phyloP scores from a whole-genome alignment of 2,888 invertebrate species.

The Ophion obscuratus region DNA sequence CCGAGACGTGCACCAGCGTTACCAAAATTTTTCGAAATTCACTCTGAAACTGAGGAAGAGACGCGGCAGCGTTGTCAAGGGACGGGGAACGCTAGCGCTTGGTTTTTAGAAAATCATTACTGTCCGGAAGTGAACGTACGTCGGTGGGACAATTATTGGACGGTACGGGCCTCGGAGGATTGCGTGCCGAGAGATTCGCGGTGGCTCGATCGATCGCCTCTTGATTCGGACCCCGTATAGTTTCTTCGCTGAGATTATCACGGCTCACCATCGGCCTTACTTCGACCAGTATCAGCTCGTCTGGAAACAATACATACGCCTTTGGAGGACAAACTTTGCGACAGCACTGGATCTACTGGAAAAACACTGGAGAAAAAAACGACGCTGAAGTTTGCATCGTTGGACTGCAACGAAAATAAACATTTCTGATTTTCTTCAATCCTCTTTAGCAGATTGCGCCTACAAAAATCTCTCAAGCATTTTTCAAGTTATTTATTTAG shows the following conservation, averaged over 20 bases:
- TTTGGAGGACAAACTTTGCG: neutral
- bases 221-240: slow-evolving; percentile 84
- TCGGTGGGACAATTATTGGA: slow-evolving; percentile 84
- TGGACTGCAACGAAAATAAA: no score
- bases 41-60: slow-evolving; percentile 86
- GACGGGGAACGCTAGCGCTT: neutral
- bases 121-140: slow-evolving; percentile 78
- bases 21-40: slow-evolving; percentile 89
- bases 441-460: no score
- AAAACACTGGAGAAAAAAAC: no score
- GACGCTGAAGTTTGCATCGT: no score
- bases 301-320: slow-evolving; percentile 67
- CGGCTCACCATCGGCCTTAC: slow-evolving; percentile 68
- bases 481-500: no score
- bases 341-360: no score
- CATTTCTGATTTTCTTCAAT: no score
- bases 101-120: neutral
- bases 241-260: slow-evolving; percentile 78
- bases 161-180: slow-evolving; percentile 80
- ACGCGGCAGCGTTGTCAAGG: neutral
- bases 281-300: slow-evolving; percentile 79
- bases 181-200: slow-evolving; percentile 80
- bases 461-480: no score
- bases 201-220: slow-evolving; percentile 85
- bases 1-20: slow-evolving; percentile 87